Percentiles rank a stretch among this genome's conserved stretches.
Conservation (phyloP, 2,113 vertebrate genomes). For the Calonectris borealis region DNA sequence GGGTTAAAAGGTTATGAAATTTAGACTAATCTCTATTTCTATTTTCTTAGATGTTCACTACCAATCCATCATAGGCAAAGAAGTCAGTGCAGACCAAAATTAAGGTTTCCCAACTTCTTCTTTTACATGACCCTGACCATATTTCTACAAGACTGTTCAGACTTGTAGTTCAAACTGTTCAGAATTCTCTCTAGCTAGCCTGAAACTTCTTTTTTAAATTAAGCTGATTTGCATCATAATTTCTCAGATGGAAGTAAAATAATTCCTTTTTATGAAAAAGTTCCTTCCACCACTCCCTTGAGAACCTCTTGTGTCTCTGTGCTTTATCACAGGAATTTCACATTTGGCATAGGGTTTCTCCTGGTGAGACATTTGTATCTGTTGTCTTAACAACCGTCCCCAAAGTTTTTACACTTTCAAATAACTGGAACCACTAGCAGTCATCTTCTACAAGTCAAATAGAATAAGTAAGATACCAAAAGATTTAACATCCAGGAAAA, state of each 20-base stretch:
- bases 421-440: neutral
- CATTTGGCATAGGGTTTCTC: neutral
- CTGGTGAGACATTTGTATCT: neutral
- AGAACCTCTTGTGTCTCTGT: neutral
- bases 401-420: neutral
- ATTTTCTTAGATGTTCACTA: neutral
- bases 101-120: neutral
- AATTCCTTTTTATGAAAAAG: neutral
- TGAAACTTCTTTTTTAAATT: constrained; percentile 1
- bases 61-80: neutral
- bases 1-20: constrained; percentile 59
- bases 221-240: constrained; percentile 27
- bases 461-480: neutral
- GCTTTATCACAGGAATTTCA: neutral
- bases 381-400: neutral
- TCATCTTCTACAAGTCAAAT: neutral
- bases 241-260: constrained; percentile 21
- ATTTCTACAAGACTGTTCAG: neutral
- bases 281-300: neutral
- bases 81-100: neutral
- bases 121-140: neutral
- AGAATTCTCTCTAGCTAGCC: neutral
- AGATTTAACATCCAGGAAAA: neutral
- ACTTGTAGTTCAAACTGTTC: neutral
- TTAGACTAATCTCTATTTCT: constrained; percentile 40